These are phyloP conservation scores for Mesitornis unicolor DNA, from an alignment of 2,113 vertebrate species.

Conservation along the genomic window DNA sequence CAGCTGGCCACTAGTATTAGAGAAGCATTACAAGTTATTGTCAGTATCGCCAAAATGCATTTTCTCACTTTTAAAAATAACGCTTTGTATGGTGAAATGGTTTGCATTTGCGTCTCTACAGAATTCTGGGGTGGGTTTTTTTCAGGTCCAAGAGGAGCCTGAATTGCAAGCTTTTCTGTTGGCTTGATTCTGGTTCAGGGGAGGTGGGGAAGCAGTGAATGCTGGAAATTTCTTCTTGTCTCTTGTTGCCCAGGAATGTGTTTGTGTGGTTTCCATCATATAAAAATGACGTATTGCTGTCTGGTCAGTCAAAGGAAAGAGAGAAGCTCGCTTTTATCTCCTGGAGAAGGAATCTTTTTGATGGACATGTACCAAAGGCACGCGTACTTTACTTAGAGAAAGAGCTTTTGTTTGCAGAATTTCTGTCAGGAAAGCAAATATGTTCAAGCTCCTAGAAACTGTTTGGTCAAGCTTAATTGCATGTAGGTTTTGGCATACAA, in stretches of 20 bases:
- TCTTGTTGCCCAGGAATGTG: not conserved
- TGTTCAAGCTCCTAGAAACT: not conserved
- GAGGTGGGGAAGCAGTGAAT: not conserved
- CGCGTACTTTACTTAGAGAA: not conserved
- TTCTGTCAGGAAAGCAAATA: conserved; percentile 48
- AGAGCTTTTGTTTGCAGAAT: conserved; percentile 14
- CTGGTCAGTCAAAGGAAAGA: not conserved
- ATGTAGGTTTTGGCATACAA: conserved; percentile 31
- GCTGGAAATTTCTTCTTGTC: not conserved
- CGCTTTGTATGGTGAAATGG: not conserved
- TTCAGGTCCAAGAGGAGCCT: not conserved
- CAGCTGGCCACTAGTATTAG: not conserved
- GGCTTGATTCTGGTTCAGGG: not conserved
- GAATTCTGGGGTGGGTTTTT: not conserved
- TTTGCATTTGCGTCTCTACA: not conserved
- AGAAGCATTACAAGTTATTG: not conserved
- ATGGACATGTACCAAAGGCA: not conserved
- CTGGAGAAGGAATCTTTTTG: not conserved
- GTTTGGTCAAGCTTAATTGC: conserved; percentile 46
- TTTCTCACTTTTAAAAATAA: not conserved
- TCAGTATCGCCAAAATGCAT: not conserved
- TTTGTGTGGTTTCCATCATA: not conserved
- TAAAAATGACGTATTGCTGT: not conserved
- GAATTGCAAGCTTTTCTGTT: not conserved
- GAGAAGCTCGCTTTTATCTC: not conserved